A percentile compares a stretch with the other conserved stretches of the same genome.
These are phyloP conservation scores for Andrena bucephala DNA, from an alignment of 2,888 invertebrate species.

Conservation along the genomic window DNA sequence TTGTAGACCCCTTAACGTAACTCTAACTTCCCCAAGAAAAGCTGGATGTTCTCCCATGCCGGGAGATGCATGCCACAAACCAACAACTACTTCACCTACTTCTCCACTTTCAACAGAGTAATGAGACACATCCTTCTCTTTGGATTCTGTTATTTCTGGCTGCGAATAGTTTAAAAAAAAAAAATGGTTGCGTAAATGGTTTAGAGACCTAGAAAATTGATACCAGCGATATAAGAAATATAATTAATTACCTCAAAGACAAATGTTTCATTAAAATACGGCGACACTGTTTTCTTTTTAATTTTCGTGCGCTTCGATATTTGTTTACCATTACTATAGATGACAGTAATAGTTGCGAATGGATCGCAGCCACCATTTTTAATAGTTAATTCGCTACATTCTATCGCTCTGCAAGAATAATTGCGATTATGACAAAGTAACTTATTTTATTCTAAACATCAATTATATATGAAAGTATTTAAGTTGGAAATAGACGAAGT, in stretches of 20 bases:
- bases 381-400: constrained; percentile 95
- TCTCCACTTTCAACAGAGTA: constrained; percentile 87
- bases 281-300: constrained; percentile 95
- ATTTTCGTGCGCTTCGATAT: constrained; percentile 93
- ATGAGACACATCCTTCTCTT: constrained; percentile 82
- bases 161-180: constrained; percentile 46
- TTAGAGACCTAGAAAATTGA: not conserved
- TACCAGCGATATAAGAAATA: not conserved
- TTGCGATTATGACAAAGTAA: not conserved
- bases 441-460: not conserved
- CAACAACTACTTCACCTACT: constrained; percentile 92
- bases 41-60: constrained; percentile 92
- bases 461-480: too few species aligned
- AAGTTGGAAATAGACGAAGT: not conserved
- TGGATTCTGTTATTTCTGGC: constrained; percentile 81
- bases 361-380: constrained; percentile 97
- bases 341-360: constrained; percentile 92
- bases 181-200: not conserved
- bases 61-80: constrained; percentile 94
- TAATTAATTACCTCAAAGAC: constrained; percentile 88
- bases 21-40: constrained; percentile 95
- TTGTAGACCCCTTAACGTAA: constrained; percentile 90
- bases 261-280: constrained; percentile 95
- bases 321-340: constrained; percentile 92
- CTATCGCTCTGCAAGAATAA: constrained; percentile 88